phyloP scores from a whole-genome alignment of 2,888 invertebrate species.

The Drosophila longiperda region DNA sequence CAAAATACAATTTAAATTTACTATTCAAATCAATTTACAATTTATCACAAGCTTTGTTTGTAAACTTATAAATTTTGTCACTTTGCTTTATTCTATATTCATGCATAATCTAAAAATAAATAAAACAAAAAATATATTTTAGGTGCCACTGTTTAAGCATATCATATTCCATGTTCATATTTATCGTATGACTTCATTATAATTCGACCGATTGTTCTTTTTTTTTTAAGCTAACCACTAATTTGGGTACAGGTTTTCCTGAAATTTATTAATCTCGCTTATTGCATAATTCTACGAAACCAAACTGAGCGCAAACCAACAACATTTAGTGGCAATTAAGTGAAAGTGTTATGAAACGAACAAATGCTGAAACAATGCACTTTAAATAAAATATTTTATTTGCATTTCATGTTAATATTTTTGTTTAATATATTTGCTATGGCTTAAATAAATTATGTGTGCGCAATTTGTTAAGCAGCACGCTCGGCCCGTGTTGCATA shows the following conservation, averaged over 20 bases:
- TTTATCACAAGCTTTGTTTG: neutral
- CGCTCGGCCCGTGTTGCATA: neutral
- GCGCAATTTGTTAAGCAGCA: constrained; percentile 31
- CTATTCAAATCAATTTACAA: neutral
- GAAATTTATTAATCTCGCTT: constrained; percentile 41
- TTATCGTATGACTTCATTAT: constrained; percentile 55
- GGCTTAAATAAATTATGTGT: constrained; percentile 12
- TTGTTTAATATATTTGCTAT: neutral
- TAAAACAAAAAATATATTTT: constrained; percentile 12
- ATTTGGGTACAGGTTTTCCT: constrained; percentile 54
- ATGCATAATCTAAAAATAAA: constrained; percentile 16
- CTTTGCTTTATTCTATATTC: constrained; percentile 28
- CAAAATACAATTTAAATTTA: neutral
- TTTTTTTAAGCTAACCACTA: constrained; percentile 43
- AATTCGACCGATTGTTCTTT: constrained; percentile 21
- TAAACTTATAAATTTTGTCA: constrained; percentile 22
- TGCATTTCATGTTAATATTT: constrained; percentile 4
- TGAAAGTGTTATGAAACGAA: constrained; percentile 73
- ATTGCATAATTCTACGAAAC: constrained; percentile 44
- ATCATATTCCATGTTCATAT: constrained; percentile 57
- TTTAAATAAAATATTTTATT: constrained; percentile 32
- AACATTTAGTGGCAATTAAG: constrained; percentile 69
- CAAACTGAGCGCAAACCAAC: constrained; percentile 9
- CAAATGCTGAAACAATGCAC: constrained; percentile 41
- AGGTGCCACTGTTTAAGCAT: constrained; percentile 50